Base-by-base conservation (phyloP, 2,888 invertebrate genomes). In the Nysson spinosus region DNA sequence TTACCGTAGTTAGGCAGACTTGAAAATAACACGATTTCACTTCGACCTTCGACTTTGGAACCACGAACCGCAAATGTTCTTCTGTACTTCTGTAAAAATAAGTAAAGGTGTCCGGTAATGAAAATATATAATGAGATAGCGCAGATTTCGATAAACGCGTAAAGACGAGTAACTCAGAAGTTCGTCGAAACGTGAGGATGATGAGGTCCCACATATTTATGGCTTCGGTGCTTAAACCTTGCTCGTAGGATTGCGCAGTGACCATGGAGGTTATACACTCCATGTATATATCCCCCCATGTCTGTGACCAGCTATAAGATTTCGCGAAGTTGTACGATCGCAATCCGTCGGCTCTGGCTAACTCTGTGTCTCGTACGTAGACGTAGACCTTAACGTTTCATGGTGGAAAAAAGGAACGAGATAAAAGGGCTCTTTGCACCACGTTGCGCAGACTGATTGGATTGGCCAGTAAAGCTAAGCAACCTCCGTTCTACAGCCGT, bases 311-410 rank as follows among this genome's bases (percentile, higher is more conserved):
- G 69, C 74, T 79, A 46, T 79, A 78, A 72, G 79, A 77, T 79
- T 79, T 79, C 79, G 52, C 37, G 79, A 79, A 78, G 77, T 78
- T 78, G 72, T 78, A 79, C 67, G 70, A 75, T 75, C 70, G 72
- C 60, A 72, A 75, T 78, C 70, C 76, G 40, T 52, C 43, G 35
- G 6, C 39, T 34, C 20, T 32, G 32, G 32, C 35, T 28, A 24
- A 17, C 11, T 11, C 14, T 14, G 7, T 11, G 24, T 26, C 26
- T 16, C 5, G 11, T 12, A 19, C 16, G 9, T 39, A 20, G 20
- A 39, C 39, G 19, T 39, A n/a, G n/a, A n/a, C n/a, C n/a, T 20
- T 7, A 3, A 17, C 20, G 30, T 9, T 24, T 2, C 24, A 14
- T 1, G 24, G 12, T 5, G 30, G 7, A 32, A 46, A 19, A 46